Evolutionary conservation across 2,113 vertebrate genomes (phyloP).

Genomic region (Dasyurus viverrinus): DNA sequence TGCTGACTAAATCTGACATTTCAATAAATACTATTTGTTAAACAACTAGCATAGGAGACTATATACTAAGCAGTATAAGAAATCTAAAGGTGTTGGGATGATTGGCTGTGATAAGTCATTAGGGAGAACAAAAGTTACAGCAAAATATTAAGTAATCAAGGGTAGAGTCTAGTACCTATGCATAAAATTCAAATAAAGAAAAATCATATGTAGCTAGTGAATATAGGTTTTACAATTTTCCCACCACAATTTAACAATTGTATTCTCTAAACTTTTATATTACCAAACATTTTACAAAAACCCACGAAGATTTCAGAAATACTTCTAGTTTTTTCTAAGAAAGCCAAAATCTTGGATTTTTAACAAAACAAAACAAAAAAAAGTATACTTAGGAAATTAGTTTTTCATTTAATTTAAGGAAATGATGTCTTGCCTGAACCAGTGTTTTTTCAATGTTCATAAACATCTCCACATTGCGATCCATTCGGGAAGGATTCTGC

Average conservation of each 20-base stretch:
- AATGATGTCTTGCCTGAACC: slow-evolving; percentile 89
- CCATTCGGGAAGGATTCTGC: slow-evolving; percentile 98
- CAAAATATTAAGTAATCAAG: slow-evolving; percentile 15
- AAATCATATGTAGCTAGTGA: not conserved
- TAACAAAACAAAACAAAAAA: not conserved
- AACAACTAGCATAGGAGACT: not conserved
- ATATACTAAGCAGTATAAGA: not conserved
- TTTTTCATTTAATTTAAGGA: slow-evolving; percentile 11
- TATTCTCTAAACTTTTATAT: slow-evolving; percentile 6
- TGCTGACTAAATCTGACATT: not conserved
- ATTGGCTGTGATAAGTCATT: not conserved
- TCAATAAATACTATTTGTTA: not conserved
- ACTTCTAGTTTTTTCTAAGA: not conserved
- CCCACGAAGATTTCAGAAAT: slow-evolving; percentile 26
- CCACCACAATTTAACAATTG: slow-evolving; percentile 7
- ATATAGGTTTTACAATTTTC: slow-evolving; percentile 21
- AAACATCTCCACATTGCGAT: slow-evolving; percentile 99
- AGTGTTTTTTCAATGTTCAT: slow-evolving; percentile 98
- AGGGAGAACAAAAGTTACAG: not conserved
- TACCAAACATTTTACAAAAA: not conserved
- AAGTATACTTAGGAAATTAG: not conserved
- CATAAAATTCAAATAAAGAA: slow-evolving; percentile 7
- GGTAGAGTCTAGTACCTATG: slow-evolving; percentile 2
- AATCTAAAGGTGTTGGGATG: not conserved
- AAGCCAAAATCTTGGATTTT: not conserved